These are phyloP conservation scores for Napeogenes sylphis DNA, from an alignment of 2,888 invertebrate species.

Conservation along the genomic window DNA sequence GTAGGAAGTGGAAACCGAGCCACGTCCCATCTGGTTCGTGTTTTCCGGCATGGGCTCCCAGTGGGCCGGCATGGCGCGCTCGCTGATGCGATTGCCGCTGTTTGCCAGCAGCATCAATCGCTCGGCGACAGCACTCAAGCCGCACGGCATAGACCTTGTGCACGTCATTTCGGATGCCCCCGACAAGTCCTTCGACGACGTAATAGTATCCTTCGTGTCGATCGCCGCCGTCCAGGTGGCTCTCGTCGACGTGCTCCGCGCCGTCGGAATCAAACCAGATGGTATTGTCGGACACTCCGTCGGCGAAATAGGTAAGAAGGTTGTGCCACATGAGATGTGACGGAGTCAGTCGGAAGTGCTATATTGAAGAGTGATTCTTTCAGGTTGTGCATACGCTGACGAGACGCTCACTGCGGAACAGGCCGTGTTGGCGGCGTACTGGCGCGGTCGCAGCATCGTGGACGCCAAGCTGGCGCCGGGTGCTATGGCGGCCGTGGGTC, in stretches of 20 bases:
- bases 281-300: constrained; percentile 98
- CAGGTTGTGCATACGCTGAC: constrained; percentile 97
- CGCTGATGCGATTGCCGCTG: constrained; percentile 87
- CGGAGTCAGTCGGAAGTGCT: neutral
- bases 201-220: constrained; percentile 92
- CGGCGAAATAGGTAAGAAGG: constrained; percentile 84
- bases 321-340: neutral
- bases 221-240: constrained; percentile 98
- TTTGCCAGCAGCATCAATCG: constrained; percentile 88
- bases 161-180: constrained; percentile 86
- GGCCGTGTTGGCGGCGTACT: constrained; percentile 94
- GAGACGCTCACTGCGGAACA: constrained; percentile 96
- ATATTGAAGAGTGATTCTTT: constrained; percentile 9
- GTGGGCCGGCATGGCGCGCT: constrained; percentile 96
- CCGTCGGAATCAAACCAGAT: constrained; percentile 89
- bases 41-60: constrained; percentile 99
- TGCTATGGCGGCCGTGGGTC: constrained; percentile 94
- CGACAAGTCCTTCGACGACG: constrained; percentile 88
- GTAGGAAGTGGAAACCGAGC: constrained; percentile 70
- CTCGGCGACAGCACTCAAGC: constrained; percentile 85
- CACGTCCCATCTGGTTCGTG: constrained; percentile 93
- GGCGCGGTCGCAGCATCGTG: constrained; percentile 90
- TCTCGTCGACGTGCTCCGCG: constrained; percentile 90
- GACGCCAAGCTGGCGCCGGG: constrained; percentile 86
- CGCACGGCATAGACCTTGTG: constrained; percentile 89